These are phyloP conservation scores for Petrolisthes cinctipes DNA, from an alignment of 2,888 invertebrate genomes.

Conservation along the genomic window DNA sequence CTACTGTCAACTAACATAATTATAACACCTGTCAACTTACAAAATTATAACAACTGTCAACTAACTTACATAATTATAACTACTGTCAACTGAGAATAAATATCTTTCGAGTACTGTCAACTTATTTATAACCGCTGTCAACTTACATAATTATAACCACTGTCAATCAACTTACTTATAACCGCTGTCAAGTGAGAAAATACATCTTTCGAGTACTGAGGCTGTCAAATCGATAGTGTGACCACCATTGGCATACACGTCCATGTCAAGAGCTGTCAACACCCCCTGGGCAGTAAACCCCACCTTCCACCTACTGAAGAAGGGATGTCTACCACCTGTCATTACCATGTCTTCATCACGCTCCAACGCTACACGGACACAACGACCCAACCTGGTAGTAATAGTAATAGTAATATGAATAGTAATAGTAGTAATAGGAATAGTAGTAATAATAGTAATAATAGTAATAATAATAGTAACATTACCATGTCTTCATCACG, in stretches of 20 bases:
- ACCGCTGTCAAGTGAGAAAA: constrained; percentile 86
- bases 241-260: constrained; percentile 86
- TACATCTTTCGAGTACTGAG: constrained; percentile 83
- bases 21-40: too few species aligned
- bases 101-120: too few species aligned
- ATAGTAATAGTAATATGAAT: too few species aligned
- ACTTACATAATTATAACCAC: too few species aligned
- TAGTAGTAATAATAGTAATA: neutral
- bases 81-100: too few species aligned
- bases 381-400: constrained; percentile 77
- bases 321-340: constrained; percentile 91
- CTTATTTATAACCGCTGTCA: too few species aligned
- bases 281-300: constrained; percentile 83
- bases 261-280: constrained; percentile 80
- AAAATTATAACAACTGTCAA: too few species aligned
- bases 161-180: constrained; percentile 73
- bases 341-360: constrained; percentile 94
- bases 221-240: constrained; percentile 84
- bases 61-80: too few species aligned
- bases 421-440: neutral
- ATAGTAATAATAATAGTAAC: too few species aligned
- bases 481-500: constrained; percentile 94
- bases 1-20: too few species aligned
- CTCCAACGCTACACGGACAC: constrained; percentile 89
- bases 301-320: constrained; percentile 82